Base-by-base conservation (phyloP, 2,888 invertebrate species). In the Tipula confusa region DNA sequence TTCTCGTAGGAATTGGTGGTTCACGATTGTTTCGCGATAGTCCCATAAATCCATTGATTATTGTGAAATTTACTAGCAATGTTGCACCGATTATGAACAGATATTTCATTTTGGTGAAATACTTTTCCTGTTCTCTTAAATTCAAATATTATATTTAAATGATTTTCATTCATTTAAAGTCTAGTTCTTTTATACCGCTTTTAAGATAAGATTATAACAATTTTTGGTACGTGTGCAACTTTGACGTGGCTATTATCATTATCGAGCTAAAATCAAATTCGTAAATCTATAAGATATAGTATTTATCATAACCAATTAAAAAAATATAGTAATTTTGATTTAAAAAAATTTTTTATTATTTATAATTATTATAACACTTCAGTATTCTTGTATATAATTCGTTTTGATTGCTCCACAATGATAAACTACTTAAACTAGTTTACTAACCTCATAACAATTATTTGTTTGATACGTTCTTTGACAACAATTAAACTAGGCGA, bases 1-100 rank as follows among this genome's bases (percentile, higher is more conserved):
- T 81, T 29, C 36, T 28, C 2, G 31, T 80, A 13, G 80, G 80
- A 7, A 29, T 80, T 31, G 80, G 29, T 13, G 80, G 80, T 29
- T 29, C 29, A n/a, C 80, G 29, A 31, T 29, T 80, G 13, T 29
- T 11, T 80, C 80, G 80, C 29, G 80, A 80, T 80, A 80, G 7
- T 29, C 80, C 80, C 80, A 80, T 80, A 29, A 80, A 80, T 80
- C 80, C 80, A 29, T 80, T 13, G 29, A n/a, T n/a, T n/a, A 80
- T n/a, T 80, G 80, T 80, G 18, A 64, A 64, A 24, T 64, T 64
- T 24, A 64, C 9, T 64, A 64, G 64, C 64, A 64, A 24, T 64
- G 15, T 24, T 24, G 24, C 18, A 24, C 18, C 64, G 9, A 64
- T 24, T n/a, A 18, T 6, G 64, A 18, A 64, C 1, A 64, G 2